Percentiles rank a stretch among this genome's conserved stretches.
These are phyloP conservation scores for Oenanthe oenanthe DNA, from an alignment of 2,113 vertebrate species.

Conservation along the genomic window DNA sequence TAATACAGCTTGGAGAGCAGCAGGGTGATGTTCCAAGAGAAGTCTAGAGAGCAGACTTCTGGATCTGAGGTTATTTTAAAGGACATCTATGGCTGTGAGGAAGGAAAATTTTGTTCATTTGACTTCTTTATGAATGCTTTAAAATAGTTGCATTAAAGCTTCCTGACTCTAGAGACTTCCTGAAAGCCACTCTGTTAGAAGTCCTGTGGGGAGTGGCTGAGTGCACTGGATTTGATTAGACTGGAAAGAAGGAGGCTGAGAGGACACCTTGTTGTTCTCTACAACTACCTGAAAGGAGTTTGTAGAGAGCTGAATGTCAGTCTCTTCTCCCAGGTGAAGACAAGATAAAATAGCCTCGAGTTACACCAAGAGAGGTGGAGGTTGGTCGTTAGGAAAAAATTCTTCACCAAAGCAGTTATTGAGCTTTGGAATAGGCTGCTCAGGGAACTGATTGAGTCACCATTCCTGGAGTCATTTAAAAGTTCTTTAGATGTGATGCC, in stretches of 20 bases:
- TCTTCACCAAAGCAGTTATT: background rate
- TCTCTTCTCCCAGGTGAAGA: background rate
- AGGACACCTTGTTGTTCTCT: background rate
- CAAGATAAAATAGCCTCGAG: background rate
- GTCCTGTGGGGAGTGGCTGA: background rate
- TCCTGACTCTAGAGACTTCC: background rate
- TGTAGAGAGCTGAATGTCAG: background rate
- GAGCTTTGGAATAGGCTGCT: background rate
- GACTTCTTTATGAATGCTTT: background rate
- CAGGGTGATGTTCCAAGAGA: background rate
- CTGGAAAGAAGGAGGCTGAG: background rate
- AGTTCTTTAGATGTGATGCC: background rate
- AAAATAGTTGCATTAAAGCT: background rate
- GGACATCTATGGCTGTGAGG: background rate
- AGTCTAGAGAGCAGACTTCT: background rate
- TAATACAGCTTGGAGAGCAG: background rate
- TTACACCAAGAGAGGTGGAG: background rate
- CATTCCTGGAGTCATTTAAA: background rate
- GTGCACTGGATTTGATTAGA: background rate
- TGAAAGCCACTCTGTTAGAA: background rate
- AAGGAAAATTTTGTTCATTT: background rate
- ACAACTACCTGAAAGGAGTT: background rate
- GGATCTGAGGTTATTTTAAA: background rate
- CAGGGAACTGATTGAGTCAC: background rate
- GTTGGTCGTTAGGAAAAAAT: background rate